phyloP scores from a whole-genome alignment of 2,797 vertebrate genomes.

The Linurgus olivaceus region DNA sequence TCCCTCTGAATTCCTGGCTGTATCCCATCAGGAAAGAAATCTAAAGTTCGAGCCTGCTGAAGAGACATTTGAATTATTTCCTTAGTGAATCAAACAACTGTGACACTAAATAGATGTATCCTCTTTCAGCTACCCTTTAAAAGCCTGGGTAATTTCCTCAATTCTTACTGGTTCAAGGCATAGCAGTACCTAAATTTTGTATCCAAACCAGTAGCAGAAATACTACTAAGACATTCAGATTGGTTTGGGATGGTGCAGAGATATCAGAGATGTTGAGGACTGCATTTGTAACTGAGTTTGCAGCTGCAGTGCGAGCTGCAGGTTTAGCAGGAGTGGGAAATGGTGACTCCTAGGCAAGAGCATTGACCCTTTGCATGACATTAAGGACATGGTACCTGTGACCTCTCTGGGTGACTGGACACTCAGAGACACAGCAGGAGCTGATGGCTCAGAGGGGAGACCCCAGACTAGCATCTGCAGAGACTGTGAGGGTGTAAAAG shows the following conservation, averaged over 20 bases:
- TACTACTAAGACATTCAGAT: neutral
- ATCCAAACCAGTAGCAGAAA: neutral
- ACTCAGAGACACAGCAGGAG: neutral
- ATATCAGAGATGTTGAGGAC: neutral
- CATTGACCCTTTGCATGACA: fast-evolving
- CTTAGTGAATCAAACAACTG: neutral
- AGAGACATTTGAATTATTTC: neutral
- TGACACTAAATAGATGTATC: neutral
- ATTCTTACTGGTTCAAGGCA: neutral
- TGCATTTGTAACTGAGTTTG: neutral
- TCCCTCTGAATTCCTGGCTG: neutral
- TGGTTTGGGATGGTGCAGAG: neutral
- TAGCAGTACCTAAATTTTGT: neutral
- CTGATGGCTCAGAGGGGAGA: neutral
- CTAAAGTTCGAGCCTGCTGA: fast-evolving
- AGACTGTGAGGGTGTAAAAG: neutral
- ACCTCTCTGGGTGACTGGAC: fast-evolving
- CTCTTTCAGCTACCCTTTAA: neutral
- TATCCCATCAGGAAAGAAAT: neutral
- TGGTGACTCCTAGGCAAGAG: no score
- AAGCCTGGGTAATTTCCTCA: neutral
- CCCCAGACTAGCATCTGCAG: neutral
- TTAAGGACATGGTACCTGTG: neutral
- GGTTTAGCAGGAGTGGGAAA: neutral
- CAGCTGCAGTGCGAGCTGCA: neutral